Evolutionary conservation across 2,888 invertebrate genomes (phyloP), one percentile per base, ranked within the genome.

Genomic region (Troglohyphantes excavatus): DNA sequence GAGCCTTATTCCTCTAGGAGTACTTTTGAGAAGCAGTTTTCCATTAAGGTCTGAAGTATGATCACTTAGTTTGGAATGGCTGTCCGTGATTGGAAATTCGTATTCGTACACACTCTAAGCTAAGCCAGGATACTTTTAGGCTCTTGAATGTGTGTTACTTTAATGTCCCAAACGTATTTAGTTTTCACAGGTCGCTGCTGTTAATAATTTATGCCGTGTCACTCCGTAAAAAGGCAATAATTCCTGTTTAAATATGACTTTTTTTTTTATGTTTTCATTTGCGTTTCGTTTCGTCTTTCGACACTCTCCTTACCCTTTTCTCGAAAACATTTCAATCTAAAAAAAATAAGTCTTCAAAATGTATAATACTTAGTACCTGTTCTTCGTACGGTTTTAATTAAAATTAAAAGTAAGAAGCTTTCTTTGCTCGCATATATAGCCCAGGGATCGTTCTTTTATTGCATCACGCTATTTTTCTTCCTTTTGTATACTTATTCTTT

Each of bases 1-100:
- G 85, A 85, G 76, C 75, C 76, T 85, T 85, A 85, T 85, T 85
- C 76, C 85, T 76, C 39, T 59, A 76, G 85, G 85, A 75, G 85
- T 76, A 78, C 85, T 85, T 85, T 85, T 85, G 76, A 85, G 76
- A 76, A 68, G 85, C 85, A 85, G 76, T 85, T 85, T 85, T 85
- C 85, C 85, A 85, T 85, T 85, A 85, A 85, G 75, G 46, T 21
- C 76, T 85, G 85, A 85, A 85, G 85, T 85, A 85, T 78, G 85
- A 85, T 85, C 85, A 85, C 85, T 85, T 85, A 85, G 76, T 76
- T 39, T n/a, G 23, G 85, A 76, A 85, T 85, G 76, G 85, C 70
- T 39, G 27, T 75, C 76, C 75, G 85, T 85, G 85, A 85, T 85
- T 85, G 85, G 85, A 85, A 76, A 85, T 85, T 68, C 76, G 84